Percentiles rank a stretch among this genome's conserved stretches.
phyloP scores from a whole-genome alignment of 2,797 vertebrate species.

The Gouania willdenowi region DNA sequence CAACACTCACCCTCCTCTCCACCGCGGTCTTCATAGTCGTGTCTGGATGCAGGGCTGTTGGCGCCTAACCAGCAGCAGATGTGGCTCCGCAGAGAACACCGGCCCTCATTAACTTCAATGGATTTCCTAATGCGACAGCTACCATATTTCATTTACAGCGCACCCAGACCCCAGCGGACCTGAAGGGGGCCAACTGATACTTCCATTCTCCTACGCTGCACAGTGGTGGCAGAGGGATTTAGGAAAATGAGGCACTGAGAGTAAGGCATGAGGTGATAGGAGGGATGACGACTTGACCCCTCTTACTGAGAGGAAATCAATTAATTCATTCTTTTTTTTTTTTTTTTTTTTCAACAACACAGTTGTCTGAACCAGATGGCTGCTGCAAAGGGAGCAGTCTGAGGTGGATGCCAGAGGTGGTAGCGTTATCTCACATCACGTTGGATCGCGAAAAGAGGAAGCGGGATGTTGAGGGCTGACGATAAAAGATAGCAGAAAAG shows the following conservation, averaged over 20 bases:
- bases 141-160: constrained; percentile 79
- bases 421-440: not conserved
- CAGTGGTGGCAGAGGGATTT: constrained; percentile 7
- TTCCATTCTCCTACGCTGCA: constrained; percentile 42
- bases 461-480: constrained; percentile 13
- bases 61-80: constrained; percentile 84
- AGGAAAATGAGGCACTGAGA: constrained; percentile 1
- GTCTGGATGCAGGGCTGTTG: constrained; percentile 64
- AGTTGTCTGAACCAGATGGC: constrained; percentile 34
- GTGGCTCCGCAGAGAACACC: constrained; percentile 72
- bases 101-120: constrained; percentile 78
- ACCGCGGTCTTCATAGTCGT: constrained; percentile 40
- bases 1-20: constrained; percentile 21
- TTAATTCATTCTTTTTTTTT: constrained; percentile 76
- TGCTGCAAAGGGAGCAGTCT: constrained; percentile 49
- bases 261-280: constrained; percentile 1
- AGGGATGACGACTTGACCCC: constrained; percentile 59
- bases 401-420: constrained; percentile 10
- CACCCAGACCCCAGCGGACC: constrained; percentile 70
- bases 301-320: constrained; percentile 78
- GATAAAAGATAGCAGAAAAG: constrained; percentile 7
- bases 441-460: constrained; percentile 10
- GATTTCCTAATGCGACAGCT: constrained; percentile 73
- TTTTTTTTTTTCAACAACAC: too few relatives aligned
- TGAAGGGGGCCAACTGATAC: constrained; percentile 69